phyloP scores from a whole-genome alignment of 2,888 invertebrate genomes.

The Hypsopygia costalis region DNA sequence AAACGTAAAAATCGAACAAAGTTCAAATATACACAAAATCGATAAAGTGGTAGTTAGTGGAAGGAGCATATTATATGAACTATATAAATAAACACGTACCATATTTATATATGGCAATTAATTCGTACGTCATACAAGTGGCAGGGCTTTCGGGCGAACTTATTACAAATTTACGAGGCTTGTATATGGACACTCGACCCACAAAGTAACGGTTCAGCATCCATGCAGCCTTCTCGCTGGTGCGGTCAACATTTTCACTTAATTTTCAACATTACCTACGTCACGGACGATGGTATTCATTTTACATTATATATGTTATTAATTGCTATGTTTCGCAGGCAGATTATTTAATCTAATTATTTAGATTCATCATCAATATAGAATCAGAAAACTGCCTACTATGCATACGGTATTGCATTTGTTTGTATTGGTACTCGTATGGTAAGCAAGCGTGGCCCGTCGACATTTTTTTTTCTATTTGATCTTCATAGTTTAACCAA shows the following conservation, averaged over 20 bases:
- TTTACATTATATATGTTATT: too few species aligned
- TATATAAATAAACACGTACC: not conserved
- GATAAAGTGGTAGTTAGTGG: not conserved
- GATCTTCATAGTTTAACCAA: too few species aligned
- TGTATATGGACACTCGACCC: conserved; percentile 6
- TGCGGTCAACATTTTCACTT: conserved; percentile 1
- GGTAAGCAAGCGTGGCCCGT: too few species aligned
- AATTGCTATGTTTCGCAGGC: too few species aligned
- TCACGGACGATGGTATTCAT: too few species aligned
- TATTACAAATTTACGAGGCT: conserved; percentile 7
- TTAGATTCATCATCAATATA: too few species aligned
- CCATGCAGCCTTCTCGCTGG: not conserved
- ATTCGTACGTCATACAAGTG: not conserved
- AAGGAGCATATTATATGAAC: not conserved
- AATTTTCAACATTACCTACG: not conserved
- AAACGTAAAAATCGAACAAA: too few species aligned
- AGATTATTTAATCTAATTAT: too few species aligned
- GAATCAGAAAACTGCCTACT: too few species aligned
- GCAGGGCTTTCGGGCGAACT: not conserved
- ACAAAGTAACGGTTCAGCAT: not conserved
- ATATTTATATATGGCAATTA: not conserved
- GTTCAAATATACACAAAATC: not conserved
- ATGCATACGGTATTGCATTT: too few species aligned
- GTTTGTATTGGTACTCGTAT: too few species aligned
- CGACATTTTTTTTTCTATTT: too few species aligned